Percentiles rank a stretch among this genome's conserved stretches.
Evolutionary conservation across 1,140 invertebrate genomes (phyloP).

Genomic region (Camponotus floridanus): DNA sequence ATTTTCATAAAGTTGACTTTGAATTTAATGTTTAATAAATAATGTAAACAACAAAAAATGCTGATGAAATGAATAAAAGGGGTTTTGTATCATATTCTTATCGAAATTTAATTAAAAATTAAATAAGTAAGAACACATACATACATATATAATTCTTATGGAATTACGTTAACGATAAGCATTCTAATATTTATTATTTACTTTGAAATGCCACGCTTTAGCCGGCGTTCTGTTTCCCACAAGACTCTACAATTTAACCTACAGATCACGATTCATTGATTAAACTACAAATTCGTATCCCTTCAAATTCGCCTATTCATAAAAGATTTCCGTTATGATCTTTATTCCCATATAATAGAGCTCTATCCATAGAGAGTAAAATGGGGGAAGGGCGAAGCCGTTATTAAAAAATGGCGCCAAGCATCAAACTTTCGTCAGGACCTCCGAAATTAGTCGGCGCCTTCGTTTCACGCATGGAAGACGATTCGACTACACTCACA

Average conservation of each 20-base stretch:
- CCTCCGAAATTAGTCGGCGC: neutral
- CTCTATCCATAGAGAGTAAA: neutral
- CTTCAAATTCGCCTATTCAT: neutral
- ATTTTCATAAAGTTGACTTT: neutral
- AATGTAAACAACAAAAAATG: neutral
- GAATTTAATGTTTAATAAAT: neutral
- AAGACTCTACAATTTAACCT: neutral
- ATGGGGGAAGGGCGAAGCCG: conserved; percentile 66
- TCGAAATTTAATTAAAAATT: neutral
- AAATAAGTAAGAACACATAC: neutral
- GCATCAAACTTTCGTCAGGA: conserved; percentile 65
- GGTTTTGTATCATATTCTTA: neutral
- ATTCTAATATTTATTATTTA: neutral
- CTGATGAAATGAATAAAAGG: neutral
- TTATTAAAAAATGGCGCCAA: conserved; percentile 79
- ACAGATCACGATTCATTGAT: too few relatives aligned
- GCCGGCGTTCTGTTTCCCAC: neutral
- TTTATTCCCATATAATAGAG: conserved; percentile 39
- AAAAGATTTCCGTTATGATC: conserved; percentile 46
- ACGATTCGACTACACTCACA: neutral
- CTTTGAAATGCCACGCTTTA: neutral
- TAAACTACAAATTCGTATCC: neutral
- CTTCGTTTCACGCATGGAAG: neutral
- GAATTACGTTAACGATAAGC: conserved; percentile 1
- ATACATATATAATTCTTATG: neutral